Conservation (phyloP, 2,888 invertebrate genomes). For the Lucinisca nassula region DNA sequence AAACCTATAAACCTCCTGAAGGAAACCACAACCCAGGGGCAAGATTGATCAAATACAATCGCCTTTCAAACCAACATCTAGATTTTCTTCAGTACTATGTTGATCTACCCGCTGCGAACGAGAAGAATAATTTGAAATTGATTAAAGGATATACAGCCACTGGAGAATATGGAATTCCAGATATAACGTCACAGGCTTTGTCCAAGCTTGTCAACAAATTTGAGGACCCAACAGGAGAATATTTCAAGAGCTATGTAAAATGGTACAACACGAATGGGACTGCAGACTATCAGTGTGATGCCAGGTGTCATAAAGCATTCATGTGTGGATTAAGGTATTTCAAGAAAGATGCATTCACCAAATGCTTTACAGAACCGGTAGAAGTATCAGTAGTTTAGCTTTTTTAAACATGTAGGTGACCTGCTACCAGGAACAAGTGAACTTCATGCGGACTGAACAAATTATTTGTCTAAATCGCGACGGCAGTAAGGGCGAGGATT, state of each 20-base stretch:
- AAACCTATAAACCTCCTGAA: constrained; percentile 43
- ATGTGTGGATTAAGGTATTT: constrained; percentile 49
- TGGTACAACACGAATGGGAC: constrained; percentile 85
- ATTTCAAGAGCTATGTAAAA: constrained; percentile 89
- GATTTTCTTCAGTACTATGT: constrained; percentile 97
- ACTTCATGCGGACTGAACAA: too few relatives aligned
- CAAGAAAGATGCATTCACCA: not conserved
- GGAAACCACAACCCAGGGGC: constrained; percentile 94
- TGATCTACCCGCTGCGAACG: constrained; percentile 91
- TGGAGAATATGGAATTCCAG: constrained; percentile 92
- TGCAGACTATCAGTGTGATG: constrained; percentile 29
- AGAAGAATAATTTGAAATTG: constrained; percentile 93
- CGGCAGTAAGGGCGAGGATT: too few relatives aligned
- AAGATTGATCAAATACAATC: constrained; percentile 96
- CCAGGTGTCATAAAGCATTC: constrained; percentile 38
- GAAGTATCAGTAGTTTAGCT: too few relatives aligned
- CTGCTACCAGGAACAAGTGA: too few relatives aligned
- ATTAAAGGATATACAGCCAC: constrained; percentile 94
- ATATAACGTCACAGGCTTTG: constrained; percentile 93
- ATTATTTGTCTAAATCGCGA: too few relatives aligned
- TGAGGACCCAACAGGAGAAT: not conserved
- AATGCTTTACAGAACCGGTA: too few relatives aligned
- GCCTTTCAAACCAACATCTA: constrained; percentile 91
- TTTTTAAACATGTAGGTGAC: too few relatives aligned
- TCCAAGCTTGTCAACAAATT: constrained; percentile 90